Conservation (phyloP, 2,888 invertebrate genomes). For the Leptinotarsa haldemani region DNA sequence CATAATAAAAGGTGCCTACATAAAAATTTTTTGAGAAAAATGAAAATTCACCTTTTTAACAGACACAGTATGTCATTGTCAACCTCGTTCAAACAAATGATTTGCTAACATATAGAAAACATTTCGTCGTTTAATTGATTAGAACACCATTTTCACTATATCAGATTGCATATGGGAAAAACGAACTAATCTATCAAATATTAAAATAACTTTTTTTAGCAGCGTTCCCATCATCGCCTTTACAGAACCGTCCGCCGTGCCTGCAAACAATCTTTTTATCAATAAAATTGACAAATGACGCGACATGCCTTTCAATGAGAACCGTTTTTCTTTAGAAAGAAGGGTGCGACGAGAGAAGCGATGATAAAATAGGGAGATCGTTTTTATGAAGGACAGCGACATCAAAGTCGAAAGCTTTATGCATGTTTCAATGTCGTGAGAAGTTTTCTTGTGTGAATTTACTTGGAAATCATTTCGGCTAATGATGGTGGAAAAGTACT, state of each 20-base stretch:
- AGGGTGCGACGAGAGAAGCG: background rate
- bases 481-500: background rate
- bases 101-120: too few relatives aligned
- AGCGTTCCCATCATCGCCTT: background rate
- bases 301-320: conserved; percentile 22
- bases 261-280: conserved; percentile 22
- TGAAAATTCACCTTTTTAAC: too few relatives aligned
- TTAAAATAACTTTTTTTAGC: background rate
- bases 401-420: conserved; percentile 4
- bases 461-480: background rate
- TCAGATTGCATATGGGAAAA: background rate
- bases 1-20: too few relatives aligned
- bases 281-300: conserved; percentile 27
- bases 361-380: conserved; percentile 8
- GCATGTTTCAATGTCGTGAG: background rate
- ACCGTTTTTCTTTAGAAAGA: conserved; percentile 13
- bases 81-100: too few relatives aligned
- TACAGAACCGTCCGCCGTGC: background rate
- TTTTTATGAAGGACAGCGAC: conserved; percentile 2
- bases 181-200: background rate
- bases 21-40: too few relatives aligned
- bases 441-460: background rate
- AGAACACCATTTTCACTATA: background rate
- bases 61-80: too few relatives aligned
- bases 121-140: too few relatives aligned